Percentiles rank a stretch among this genome's conserved stretches.
Conservation (phyloP, 2,888 invertebrate genomes). For the Exephanes ischioxanthus region DNA sequence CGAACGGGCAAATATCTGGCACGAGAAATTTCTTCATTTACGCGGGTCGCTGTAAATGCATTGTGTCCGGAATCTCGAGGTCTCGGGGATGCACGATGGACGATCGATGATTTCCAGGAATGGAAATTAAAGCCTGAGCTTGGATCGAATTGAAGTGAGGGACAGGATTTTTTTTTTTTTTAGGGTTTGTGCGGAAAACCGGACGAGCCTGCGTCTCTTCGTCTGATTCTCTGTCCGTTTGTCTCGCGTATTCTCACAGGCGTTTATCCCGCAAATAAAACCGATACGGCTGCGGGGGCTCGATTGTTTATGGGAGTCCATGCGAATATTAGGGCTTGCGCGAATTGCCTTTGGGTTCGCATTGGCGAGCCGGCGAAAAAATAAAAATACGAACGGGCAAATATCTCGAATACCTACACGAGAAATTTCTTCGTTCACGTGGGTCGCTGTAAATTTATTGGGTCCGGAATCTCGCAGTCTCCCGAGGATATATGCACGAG, state of each 20-base stretch:
- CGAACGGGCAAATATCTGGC: not conserved
- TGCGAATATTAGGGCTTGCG: not conserved
- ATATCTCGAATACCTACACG: not conserved
- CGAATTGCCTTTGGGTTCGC: not conserved
- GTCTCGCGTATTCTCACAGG: too few relatives aligned
- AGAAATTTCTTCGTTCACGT: not conserved
- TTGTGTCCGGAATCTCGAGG: conserved; percentile 18
- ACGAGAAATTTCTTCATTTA: not conserved
- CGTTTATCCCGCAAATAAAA: not conserved
- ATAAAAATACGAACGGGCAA: not conserved
- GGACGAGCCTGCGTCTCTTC: too few relatives aligned
- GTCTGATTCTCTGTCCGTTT: too few relatives aligned
- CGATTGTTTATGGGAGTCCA: not conserved
- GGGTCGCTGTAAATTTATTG: conserved; percentile 27
- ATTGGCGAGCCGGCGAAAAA: not conserved
- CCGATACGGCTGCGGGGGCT: too few relatives aligned
- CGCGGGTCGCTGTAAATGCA: conserved; percentile 13
- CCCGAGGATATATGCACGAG: conserved; percentile 3
- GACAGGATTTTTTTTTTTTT: too few relatives aligned
- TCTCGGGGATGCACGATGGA: not conserved
- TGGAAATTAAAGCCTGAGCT: too few relatives aligned
- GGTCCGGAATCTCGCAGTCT: conserved; percentile 23
- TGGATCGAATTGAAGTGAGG: too few relatives aligned
- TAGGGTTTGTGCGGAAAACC: too few relatives aligned
- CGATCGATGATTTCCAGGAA: too few relatives aligned